Evolutionary conservation across 2,113 vertebrate species (phyloP), one percentile per base, ranked within the genome.

Genomic region (Saccopteryx bilineata): DNA sequence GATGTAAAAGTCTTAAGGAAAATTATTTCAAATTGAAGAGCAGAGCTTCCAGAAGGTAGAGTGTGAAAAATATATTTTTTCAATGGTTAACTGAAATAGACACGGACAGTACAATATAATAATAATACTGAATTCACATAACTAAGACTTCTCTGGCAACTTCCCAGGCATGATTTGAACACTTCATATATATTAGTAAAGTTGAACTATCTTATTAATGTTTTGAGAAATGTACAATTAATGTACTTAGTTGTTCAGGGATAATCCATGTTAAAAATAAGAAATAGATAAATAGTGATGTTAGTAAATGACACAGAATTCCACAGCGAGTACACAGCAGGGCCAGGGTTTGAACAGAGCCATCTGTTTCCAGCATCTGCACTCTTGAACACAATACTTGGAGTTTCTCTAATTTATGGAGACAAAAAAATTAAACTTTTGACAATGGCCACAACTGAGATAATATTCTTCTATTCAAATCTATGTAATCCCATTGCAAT

Each of bases 111-210:
- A 68, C 86, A 69, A 68, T 83, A 17, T 11, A 85, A 15, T 54
- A 94, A 72, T 93, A 78, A 65, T 46, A 10, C 46, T 90, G 5
- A 74, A 71, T 87, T 87, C 79, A 79, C 5, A 68, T 92, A 88
- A 39, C 5, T 86, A 82, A 87, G 28, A 63, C 4, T 19, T 56
- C 26, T 50, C 9, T 83, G 69, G 2, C 1, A 26, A 66, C 85
- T 80, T 89, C 13, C 7, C 19, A 76, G 28, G 68, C 3, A 72
- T 65, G 28, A 1, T 33, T 75, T 90, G 48, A 69, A 2, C 12
- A 78, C 24, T 63, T 91, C 68, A 28, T 63, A 75, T 85, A 26
- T 74, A 39, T 74, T 82, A n/a, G 54, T n/a, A 76, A 94, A 82
- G 69, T 23, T 50, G 5, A 94, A 58, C 69, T 11, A 52, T 56